Conservation (phyloP, 2,113 vertebrate genomes). For the Seriola dumerili region DNA sequence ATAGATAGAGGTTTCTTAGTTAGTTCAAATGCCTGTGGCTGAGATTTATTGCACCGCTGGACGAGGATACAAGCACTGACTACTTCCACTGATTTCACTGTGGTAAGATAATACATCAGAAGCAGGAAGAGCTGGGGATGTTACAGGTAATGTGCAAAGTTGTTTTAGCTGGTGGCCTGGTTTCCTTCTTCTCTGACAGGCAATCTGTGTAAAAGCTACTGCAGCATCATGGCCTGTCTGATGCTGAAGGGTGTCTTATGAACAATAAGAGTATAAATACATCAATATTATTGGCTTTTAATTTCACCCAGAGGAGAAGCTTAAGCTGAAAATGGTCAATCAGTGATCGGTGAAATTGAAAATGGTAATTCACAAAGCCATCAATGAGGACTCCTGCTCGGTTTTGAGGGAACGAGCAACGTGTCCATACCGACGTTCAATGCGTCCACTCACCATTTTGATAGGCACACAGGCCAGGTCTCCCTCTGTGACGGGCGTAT, state of each 20-base stretch:
- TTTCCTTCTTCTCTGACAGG: slow-evolving; percentile 32
- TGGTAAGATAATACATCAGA: slow-evolving; percentile 53
- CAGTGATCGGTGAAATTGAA: background rate
- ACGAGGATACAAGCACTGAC: slow-evolving; percentile 8
- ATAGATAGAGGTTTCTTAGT: background rate
- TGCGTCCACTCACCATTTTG: slow-evolving; percentile 92
- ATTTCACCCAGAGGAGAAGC: background rate
- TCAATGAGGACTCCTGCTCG: background rate
- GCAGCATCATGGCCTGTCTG: background rate
- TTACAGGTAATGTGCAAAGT: slow-evolving; percentile 6
- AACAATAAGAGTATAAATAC: background rate
- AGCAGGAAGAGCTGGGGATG: slow-evolving; percentile 44
- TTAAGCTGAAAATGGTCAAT: background rate
- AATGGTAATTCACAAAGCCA: background rate
- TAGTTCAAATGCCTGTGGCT: background rate
- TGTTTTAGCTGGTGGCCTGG: background rate
- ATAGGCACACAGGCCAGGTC: slow-evolving; percentile 92
- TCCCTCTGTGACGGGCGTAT: slow-evolving; percentile 90
- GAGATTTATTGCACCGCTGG: background rate
- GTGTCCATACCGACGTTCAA: background rate
- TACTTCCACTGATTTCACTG: slow-evolving; percentile 29
- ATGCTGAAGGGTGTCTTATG: background rate
- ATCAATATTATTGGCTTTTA: background rate
- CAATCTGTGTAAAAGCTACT: slow-evolving; percentile 9
- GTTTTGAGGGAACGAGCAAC: background rate